These are phyloP conservation scores for Ornithoptera alexandrae DNA, from an alignment of 2,888 invertebrate genomes.

Conservation along the genomic window DNA sequence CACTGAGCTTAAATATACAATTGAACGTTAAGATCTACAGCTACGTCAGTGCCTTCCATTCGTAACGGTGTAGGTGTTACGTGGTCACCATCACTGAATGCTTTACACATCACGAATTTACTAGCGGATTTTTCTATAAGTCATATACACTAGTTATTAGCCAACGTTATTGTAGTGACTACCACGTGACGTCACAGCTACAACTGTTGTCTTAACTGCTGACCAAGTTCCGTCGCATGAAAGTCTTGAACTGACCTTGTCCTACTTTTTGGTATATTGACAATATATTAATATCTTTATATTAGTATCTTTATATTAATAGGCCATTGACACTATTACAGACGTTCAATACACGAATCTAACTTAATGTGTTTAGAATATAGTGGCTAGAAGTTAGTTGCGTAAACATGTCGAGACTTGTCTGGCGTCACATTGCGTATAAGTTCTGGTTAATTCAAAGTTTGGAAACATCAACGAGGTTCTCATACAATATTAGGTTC, in stretches of 20 bases:
- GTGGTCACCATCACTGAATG: slow-evolving; percentile 11
- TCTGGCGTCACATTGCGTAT: too few species aligned
- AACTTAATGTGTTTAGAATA: neutral
- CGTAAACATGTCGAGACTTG: too few species aligned
- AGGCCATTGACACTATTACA: neutral
- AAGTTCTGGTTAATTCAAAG: too few species aligned
- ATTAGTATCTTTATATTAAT: too few species aligned
- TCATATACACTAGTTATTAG: slow-evolving; percentile 24
- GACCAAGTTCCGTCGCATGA: neutral
- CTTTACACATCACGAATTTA: slow-evolving; percentile 27
- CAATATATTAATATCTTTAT: neutral
- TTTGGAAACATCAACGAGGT: too few species aligned
- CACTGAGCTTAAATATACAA: slow-evolving; percentile 1
- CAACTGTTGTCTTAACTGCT: neutral
- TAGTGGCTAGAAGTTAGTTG: neutral
- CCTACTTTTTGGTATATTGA: neutral
- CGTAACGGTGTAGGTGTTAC: slow-evolving; percentile 5
- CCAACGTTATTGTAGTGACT: neutral
- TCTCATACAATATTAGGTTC: too few species aligned
- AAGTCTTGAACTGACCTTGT: neutral
- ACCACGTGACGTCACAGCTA: neutral
- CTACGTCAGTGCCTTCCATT: slow-evolving; percentile 27
- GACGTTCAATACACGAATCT: neutral
- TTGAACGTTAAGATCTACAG: neutral
- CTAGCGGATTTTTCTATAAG: slow-evolving; percentile 19